phyloP scores from a whole-genome alignment of 2,797 vertebrate species.

The Oryzias sinensis region DNA sequence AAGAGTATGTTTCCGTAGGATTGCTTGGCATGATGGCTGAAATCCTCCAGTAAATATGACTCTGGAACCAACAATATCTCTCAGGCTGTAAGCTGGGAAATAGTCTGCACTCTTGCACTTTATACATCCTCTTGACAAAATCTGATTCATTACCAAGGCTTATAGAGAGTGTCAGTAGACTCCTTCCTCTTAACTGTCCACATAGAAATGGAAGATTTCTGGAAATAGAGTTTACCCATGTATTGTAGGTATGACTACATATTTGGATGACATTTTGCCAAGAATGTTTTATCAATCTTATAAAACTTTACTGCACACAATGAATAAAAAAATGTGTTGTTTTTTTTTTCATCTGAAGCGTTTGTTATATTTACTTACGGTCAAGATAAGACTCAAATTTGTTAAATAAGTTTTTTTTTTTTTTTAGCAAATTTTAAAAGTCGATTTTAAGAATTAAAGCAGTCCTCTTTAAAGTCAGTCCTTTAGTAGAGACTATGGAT shows the following conservation, averaged over 20 bases:
- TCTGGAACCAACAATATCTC: conserved; percentile 68
- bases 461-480: too few relatives aligned
- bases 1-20: conserved; percentile 71
- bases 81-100: conserved; percentile 53
- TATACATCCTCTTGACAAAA: conserved; percentile 57
- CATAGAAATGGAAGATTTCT: conserved; percentile 33
- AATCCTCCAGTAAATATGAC: conserved; percentile 65
- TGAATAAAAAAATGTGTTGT: too few relatives aligned
- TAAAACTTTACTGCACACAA: not conserved
- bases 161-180: conserved; percentile 34
- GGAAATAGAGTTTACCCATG: conserved; percentile 21
- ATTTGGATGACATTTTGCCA: conserved; percentile 5
- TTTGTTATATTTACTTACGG: too few relatives aligned
- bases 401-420: not conserved
- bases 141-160: conserved; percentile 48
- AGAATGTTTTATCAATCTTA: not conserved
- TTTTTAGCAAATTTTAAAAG: not conserved
- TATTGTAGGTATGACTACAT: conserved; percentile 10
- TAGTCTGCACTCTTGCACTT: conserved; percentile 53
- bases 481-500: too few relatives aligned
- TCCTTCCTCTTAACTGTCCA: conserved; percentile 14
- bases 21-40: conserved; percentile 64
- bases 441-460: too few relatives aligned
- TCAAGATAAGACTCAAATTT: not conserved
- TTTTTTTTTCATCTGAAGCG: too few relatives aligned